Base-by-base conservation (phyloP, 1,140 invertebrate species). In the Drosophila tropicalis region DNA sequence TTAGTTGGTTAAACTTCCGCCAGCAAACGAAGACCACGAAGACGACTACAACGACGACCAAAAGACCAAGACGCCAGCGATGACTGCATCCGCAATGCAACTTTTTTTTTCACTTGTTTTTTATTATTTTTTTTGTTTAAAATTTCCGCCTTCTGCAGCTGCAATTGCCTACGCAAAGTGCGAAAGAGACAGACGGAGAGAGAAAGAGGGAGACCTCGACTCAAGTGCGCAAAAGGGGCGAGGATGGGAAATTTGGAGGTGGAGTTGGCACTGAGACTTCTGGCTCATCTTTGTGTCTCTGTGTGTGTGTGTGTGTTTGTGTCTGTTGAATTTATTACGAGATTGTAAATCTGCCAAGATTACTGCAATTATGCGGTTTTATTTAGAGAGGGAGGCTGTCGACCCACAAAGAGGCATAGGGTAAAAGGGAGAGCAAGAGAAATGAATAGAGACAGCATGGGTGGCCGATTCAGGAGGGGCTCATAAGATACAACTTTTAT, bases 121-220 rank as follows among this genome's bases (percentile, higher is more conserved):
- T 12, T 36, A 29, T 29, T 36, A 9, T 36, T 10, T 36, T 36
- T 19, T 76, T 70, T 71, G 77, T 85, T 70, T 75, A 74, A 85
- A 77, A 85, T 85, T 85, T 85, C 81, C 81, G 81, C 81, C 81
- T 85, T 71, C 80, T 71, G 81, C 81, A 78, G 78, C 81, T 83
- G 76, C 80, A 76, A 64, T 55, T 81, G 57, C 29, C 66, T 67
- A 77, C 75, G 51, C 74, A 71, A 47, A 25, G 69, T 19, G 17
- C 9, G 58, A 55, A 17, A 7, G 9, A 29, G 29, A 36, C 54
- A 32, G 57, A 22, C 40, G 7, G 36, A 29, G n/a, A 29, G 25
- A 29, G 29, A 29, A 29, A 29, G 29, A 29, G 0, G 5, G 29
- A 29, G 29, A 29, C 29, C 25, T 29, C 29, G 29, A 0, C 3